These are phyloP conservation scores for Prorops nasuta DNA, from an alignment of 1,140 invertebrate species.

Conservation along the genomic window DNA sequence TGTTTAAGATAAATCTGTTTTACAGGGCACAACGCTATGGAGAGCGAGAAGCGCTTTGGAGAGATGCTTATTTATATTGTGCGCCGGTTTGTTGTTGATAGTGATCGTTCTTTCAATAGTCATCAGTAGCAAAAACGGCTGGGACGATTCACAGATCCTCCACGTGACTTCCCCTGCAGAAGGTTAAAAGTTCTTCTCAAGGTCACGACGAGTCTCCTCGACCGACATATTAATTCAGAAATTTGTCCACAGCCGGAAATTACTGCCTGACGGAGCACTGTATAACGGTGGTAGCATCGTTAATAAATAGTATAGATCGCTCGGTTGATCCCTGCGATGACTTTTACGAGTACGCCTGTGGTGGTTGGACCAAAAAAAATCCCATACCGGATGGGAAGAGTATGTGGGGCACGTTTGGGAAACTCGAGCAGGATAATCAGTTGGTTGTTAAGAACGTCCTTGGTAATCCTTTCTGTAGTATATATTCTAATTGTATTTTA, in stretches of 20 bases:
- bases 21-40: slow-evolving; percentile 63
- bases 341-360: slow-evolving; percentile 93
- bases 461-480: slow-evolving; percentile 61
- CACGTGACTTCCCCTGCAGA: slow-evolving; percentile 46
- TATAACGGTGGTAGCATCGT: slow-evolving; percentile 80
- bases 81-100: slow-evolving; percentile 62
- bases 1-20: slow-evolving; percentile 5
- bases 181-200: slow-evolving; percentile 28
- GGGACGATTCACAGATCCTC: slow-evolving; percentile 48
- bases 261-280: slow-evolving; percentile 80
- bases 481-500: too few relatives aligned
- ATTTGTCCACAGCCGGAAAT: slow-evolving; percentile 32
- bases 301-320: slow-evolving; percentile 81
- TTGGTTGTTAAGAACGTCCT: slow-evolving; percentile 87
- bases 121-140: slow-evolving; percentile 42
- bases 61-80: slow-evolving; percentile 57
- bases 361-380: slow-evolving; percentile 88
- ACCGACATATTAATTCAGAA: background rate
- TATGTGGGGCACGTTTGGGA: slow-evolving; percentile 94
- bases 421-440: slow-evolving; percentile 90
- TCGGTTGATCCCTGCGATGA: slow-evolving; percentile 86
- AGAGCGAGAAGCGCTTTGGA: slow-evolving; percentile 62
- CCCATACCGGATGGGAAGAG: slow-evolving; percentile 89
- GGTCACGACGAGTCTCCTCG: too few relatives aligned
- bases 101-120: slow-evolving; percentile 60